These are phyloP conservation scores for Helobdella robusta DNA, from an alignment of 2,888 invertebrate genomes.

Conservation along the genomic window DNA sequence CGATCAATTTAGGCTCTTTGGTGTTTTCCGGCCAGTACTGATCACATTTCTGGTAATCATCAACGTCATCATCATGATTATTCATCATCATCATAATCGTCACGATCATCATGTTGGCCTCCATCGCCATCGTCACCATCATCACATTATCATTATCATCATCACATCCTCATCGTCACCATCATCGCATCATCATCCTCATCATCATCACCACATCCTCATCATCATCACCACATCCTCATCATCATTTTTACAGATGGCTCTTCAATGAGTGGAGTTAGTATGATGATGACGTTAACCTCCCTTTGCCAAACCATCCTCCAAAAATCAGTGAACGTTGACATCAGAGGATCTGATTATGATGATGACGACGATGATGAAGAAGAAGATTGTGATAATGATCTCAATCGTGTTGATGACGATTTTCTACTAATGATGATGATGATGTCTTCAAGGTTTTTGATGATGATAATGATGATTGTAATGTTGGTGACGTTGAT, in stretches of 20 bases:
- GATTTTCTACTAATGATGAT: no score
- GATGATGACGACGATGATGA: no score
- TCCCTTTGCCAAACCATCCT: not conserved
- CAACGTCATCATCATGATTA: no score
- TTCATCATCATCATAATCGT: no score
- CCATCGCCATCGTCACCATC: not conserved
- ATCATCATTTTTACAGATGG: no score
- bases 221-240: not conserved
- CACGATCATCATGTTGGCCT: no score
- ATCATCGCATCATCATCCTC: not conserved
- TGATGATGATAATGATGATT: not conserved
- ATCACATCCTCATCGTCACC: not conserved
- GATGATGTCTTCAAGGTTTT: not conserved
- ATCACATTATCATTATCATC: not conserved
- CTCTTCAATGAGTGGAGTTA: not conserved
- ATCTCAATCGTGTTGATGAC: no score
- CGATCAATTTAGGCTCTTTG: no score
- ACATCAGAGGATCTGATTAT: not conserved
- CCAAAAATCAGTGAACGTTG: conserved; percentile 7
- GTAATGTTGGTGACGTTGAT: not conserved
- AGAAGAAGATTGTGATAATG: no score
- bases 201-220: not conserved
- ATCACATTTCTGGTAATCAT: no score
- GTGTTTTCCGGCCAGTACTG: no score
- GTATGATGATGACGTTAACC: conserved; percentile 3